Evolutionary conservation across 2,113 vertebrate genomes (phyloP).

Genomic region (Hymenochirus boettgeri): DNA sequence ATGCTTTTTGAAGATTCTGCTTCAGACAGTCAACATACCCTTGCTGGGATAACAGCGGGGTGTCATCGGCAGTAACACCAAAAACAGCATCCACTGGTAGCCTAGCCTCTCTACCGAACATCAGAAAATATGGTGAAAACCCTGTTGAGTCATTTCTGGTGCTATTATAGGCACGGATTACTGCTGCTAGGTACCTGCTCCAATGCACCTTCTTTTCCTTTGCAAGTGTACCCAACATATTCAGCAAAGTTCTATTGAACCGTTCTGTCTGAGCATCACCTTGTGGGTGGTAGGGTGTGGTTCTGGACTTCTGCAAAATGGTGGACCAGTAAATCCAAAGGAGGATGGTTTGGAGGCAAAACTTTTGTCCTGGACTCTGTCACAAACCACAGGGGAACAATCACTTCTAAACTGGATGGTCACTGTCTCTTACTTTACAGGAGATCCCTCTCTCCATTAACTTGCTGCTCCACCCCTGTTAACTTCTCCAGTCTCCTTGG

Average conservation of each 20-base stretch:
- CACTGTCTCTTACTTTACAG: too few relatives aligned
- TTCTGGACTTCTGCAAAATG: background rate
- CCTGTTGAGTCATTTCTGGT: background rate
- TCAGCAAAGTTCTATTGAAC: background rate
- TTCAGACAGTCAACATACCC: too few relatives aligned
- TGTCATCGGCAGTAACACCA: background rate
- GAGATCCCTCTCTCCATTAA: too few relatives aligned
- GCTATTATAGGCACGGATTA: background rate
- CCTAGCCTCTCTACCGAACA: background rate
- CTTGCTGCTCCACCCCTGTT: too few relatives aligned
- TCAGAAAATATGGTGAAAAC: background rate
- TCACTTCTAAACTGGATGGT: too few relatives aligned
- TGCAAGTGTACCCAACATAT: background rate
- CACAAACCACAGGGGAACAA: too few relatives aligned
- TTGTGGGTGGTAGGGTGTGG: background rate
- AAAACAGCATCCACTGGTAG: background rate
- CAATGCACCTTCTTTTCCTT: background rate
- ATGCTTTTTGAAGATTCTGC: too few relatives aligned
- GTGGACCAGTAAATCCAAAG: too few relatives aligned
- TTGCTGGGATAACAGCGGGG: too few relatives aligned
- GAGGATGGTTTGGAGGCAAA: too few relatives aligned
- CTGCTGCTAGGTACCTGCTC: background rate
- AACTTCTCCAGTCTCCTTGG: too few relatives aligned
- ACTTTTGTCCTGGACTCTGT: too few relatives aligned
- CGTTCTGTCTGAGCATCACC: background rate